These are phyloP conservation scores for Aptenodytes patagonicus DNA, from an alignment of 2,113 vertebrate species.

Conservation along the genomic window DNA sequence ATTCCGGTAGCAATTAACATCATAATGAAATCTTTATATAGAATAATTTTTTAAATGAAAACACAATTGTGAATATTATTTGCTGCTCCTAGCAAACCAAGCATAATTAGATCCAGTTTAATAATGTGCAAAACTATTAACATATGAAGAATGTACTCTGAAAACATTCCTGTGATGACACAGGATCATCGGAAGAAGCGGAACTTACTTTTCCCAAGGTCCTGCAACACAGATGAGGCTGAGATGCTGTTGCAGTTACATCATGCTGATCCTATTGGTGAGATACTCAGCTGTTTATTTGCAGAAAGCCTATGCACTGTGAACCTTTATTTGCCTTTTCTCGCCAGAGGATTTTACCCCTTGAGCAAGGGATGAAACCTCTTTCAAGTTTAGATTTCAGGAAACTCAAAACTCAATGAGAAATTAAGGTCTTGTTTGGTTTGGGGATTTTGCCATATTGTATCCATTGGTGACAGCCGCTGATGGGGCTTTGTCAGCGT, in stretches of 20 bases:
- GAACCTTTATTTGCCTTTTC: slow-evolving; percentile 30
- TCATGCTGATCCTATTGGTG: not conserved
- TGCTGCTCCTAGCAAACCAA: slow-evolving; percentile 47
- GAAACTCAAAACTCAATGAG: slow-evolving; percentile 26
- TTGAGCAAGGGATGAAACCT: not conserved
- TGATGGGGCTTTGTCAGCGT: not conserved
- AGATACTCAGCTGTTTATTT: not conserved
- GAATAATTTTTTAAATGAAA: slow-evolving; percentile 51
- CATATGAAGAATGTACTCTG: slow-evolving; percentile 44
- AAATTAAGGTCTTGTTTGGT: slow-evolving; percentile 57
- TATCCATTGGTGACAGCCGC: slow-evolving; percentile 8
- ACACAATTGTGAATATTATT: slow-evolving; percentile 39
- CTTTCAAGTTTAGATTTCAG: slow-evolving; percentile 20
- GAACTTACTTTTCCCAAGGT: slow-evolving; percentile 20
- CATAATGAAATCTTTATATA: slow-evolving; percentile 45
- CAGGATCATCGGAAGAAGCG: slow-evolving; percentile 27
- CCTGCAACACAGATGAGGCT: not conserved
- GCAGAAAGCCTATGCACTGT: not conserved
- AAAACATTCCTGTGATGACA: slow-evolving; percentile 28
- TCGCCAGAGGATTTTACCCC: not conserved
- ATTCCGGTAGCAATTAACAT: slow-evolving; percentile 59
- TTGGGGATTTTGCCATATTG: slow-evolving; percentile 52
- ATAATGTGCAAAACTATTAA: slow-evolving; percentile 43
- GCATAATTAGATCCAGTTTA: slow-evolving; percentile 59
- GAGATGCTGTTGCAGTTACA: not conserved